phyloP scores from a whole-genome alignment of 2,888 invertebrate species.

The Tupiocoris notatus region DNA sequence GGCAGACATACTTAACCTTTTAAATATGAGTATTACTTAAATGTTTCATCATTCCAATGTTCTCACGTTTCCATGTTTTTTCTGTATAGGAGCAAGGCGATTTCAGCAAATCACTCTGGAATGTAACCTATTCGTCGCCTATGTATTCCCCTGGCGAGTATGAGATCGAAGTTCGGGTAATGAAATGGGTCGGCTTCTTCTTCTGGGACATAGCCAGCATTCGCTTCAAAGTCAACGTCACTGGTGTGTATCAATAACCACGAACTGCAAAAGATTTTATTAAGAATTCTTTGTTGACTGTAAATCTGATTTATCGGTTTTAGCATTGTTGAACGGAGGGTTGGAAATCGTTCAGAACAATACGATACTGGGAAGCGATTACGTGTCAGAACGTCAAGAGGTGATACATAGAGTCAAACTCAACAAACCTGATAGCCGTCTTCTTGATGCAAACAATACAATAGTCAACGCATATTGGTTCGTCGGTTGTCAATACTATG shows the following conservation, averaged over 20 bases:
- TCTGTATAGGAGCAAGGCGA: slow-evolving; percentile 52
- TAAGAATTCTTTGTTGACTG: not conserved
- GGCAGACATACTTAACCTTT: too few species aligned
- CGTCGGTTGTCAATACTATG: slow-evolving; percentile 70
- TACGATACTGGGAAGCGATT: slow-evolving; percentile 59
- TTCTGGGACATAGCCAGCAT: slow-evolving; percentile 54
- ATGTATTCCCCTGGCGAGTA: slow-evolving; percentile 62
- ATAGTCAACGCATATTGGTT: slow-evolving; percentile 72
- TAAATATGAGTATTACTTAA: too few species aligned
- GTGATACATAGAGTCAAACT: slow-evolving; percentile 63
- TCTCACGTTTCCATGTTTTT: too few species aligned
- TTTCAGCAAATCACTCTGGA: slow-evolving; percentile 63
- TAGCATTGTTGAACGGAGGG: slow-evolving; percentile 68
- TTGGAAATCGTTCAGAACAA: slow-evolving; percentile 65
- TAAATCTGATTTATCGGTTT: slow-evolving; percentile 48
- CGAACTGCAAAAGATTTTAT: too few species aligned
- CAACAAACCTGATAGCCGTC: slow-evolving; percentile 62
- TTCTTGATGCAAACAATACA: slow-evolving; percentile 59
- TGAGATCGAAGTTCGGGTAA: slow-evolving; percentile 60
- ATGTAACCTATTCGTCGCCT: slow-evolving; percentile 60
- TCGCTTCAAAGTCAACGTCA: slow-evolving; percentile 56
- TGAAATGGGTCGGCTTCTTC: slow-evolving; percentile 53
- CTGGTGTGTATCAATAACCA: slow-evolving; percentile 56
- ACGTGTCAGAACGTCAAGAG: slow-evolving; percentile 63
- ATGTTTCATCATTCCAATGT: too few species aligned